Base-by-base conservation (phyloP, 2,888 invertebrate genomes). In the Holacanthella duospinosa region DNA sequence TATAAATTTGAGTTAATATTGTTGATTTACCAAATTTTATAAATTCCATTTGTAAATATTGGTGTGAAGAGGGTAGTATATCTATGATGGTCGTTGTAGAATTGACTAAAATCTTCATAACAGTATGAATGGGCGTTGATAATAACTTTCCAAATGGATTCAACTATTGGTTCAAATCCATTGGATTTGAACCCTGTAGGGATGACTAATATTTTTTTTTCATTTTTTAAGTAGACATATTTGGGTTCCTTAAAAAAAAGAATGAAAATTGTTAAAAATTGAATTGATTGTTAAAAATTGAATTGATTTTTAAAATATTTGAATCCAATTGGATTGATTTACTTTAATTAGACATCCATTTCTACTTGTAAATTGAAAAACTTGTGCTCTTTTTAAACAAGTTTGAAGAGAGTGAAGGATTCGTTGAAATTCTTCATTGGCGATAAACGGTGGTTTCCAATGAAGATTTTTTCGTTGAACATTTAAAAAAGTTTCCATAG, bases 61-160 rank as follows among this genome's bases (percentile, higher is more conserved):
- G 64, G 63, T 55, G 68, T 57, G 43, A 68, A 65, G 2, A 67
- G 43, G 1, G 67, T 59, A 1, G 68, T 43, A 55, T 66, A 70
- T 25, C 62, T 60, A 36, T 70, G 70, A 58, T 70, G 70, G 28
- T 70, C 70, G 60, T 68, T 70, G 16, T 9, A 36, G 1, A 63
- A 55, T 24, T 43, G 57, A 1, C 55, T 55, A 36, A 70, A 70
- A 26, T 70, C 64, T 43, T 64, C 48, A 36, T 55, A 70, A 27
- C 70, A 70, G 43, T 66, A 68, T 24, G 70, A 66, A 56, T 70
- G 68, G 1, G 65, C 60, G 43, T 68, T 67, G 2, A 70, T 43
- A 43, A 70, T 67, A 26, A 68, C 60, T 63, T 70, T 70, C 70
- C 70, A 70, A 4, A 59, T 58, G 1, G 68, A 55, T 55, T 70